Conservation (phyloP, 2,113 vertebrate genomes). For the Gasterosteus nipponicus region DNA sequence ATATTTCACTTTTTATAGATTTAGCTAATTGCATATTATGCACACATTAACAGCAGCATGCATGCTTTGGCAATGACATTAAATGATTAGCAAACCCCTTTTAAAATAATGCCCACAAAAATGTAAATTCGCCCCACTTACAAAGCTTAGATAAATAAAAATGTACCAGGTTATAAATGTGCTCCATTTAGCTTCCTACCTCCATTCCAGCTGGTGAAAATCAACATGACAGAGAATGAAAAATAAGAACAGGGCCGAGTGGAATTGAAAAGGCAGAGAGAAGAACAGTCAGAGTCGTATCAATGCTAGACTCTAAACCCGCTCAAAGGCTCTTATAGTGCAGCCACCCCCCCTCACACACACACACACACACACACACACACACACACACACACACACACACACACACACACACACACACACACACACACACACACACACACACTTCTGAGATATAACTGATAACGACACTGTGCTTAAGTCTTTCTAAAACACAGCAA, state of each 20-base stretch:
- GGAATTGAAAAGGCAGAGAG: not conserved
- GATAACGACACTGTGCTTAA: not conserved
- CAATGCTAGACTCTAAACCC: slow-evolving; percentile 19
- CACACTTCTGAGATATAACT: slow-evolving; percentile 10
- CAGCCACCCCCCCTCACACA: not conserved
- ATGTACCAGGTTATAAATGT: not conserved
- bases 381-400: slow-evolving; percentile 2
- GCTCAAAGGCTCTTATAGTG: slow-evolving; percentile 65
- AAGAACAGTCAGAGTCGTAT: slow-evolving; percentile 12
- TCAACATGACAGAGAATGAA: slow-evolving; percentile 4
- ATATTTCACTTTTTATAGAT: not conserved
- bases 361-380: too few relatives aligned
- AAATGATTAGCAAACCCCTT: not conserved
- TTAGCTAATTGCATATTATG: not conserved
- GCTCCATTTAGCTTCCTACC: slow-evolving; percentile 40
- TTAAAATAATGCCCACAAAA: not conserved
- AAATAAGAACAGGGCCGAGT: not conserved
- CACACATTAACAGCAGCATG: not conserved
- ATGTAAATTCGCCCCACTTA: not conserved
- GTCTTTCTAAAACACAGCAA: not conserved
- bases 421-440: slow-evolving; percentile 5
- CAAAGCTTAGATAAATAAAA: not conserved
- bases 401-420: slow-evolving; percentile 11
- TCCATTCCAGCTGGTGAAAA: slow-evolving; percentile 4
- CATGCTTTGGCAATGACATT: not conserved